Evolutionary conservation across 2,888 invertebrate species (phyloP), one percentile per base, ranked within the genome.

Genomic region (Beris morrisii): DNA sequence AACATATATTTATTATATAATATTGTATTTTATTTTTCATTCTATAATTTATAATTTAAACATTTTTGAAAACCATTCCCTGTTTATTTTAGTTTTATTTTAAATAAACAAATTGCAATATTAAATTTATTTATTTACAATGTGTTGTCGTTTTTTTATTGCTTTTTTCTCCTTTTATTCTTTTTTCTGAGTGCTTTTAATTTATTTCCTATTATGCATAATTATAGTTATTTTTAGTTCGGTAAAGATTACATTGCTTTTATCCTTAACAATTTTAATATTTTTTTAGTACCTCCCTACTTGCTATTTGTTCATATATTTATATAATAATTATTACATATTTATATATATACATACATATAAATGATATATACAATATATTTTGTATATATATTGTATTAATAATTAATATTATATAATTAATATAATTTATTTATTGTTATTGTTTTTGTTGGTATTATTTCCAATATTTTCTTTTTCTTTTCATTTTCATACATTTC

Each of bases 221-320:
- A 1, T 32, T 30, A 44, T 61, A 54, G 55, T 46, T 57, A 38
- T 38, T 38, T 38, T 70, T 70, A 66, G 70, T 69, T 70, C 71
- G 64, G 68, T 65, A 66, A 68, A 66, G 45, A 67, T 70, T 71
- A 70, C 71, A 71, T 69, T 68, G 66, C 67, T 15, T 59, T 31
- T 61, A 48, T 56, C 54, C 32, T 46, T 55, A 5, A 38, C 5
- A 57, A 31, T 45, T 52, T 67, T 46, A 13, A 64, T 54, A 56
- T 38, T 12, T 38, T 32, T 56, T 58, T 56, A 44, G 53, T 38
- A 46, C 32, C 31, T 5, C 64, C 22, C 56, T 38, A 50, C 15
- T 67, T 55, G 56, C 64, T 50, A 50, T 65, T 55, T 31, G n/a
- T 53, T 61, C 43, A 52, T 61, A 32, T 32, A 38, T 22, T 22